These are phyloP conservation scores for Acleris sparsana DNA, from an alignment of 2,888 invertebrate species.

Conservation along the genomic window DNA sequence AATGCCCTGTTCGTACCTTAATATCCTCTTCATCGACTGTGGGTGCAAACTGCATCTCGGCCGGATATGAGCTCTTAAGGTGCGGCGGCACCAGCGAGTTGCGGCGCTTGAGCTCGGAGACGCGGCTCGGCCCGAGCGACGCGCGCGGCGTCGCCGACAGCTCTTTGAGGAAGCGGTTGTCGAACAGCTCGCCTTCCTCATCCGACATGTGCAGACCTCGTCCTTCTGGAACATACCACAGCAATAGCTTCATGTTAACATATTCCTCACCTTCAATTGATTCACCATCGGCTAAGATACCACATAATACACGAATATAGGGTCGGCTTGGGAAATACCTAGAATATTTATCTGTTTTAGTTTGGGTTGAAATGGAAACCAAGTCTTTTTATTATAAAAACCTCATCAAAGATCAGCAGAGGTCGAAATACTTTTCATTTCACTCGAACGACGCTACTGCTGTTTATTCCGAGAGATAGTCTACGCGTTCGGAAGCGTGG, in stretches of 20 bases:
- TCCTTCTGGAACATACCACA: conserved; percentile 49
- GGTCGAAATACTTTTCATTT: too few relatives aligned
- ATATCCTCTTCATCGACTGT: conserved; percentile 77
- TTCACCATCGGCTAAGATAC: too few relatives aligned
- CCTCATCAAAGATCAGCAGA: too few relatives aligned
- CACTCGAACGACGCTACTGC: too few relatives aligned
- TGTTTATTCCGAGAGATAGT: too few relatives aligned
- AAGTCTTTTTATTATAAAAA: too few relatives aligned
- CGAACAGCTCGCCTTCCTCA: conserved; percentile 93
- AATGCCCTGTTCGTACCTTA: conserved; percentile 54
- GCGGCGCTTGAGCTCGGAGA: conserved; percentile 89
- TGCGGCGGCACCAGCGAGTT: conserved; percentile 94
- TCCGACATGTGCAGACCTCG: conserved; percentile 89
- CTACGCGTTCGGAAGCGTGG: too few relatives aligned
- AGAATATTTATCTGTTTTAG: too few relatives aligned
- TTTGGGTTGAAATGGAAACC: too few relatives aligned
- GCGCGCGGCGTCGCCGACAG: conserved; percentile 84
- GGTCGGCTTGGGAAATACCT: too few relatives aligned
- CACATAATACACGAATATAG: too few relatives aligned
- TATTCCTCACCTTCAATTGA: too few relatives aligned
- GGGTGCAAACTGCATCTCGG: conserved; percentile 88
- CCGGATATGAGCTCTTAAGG: conserved; percentile 92
- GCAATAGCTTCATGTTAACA: neutral
- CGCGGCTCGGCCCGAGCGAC: conserved; percentile 50
- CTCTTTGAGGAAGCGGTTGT: conserved; percentile 89